Evolutionary conservation across 2,888 invertebrate species (phyloP).

Genomic region (Zonitis immaculata): DNA sequence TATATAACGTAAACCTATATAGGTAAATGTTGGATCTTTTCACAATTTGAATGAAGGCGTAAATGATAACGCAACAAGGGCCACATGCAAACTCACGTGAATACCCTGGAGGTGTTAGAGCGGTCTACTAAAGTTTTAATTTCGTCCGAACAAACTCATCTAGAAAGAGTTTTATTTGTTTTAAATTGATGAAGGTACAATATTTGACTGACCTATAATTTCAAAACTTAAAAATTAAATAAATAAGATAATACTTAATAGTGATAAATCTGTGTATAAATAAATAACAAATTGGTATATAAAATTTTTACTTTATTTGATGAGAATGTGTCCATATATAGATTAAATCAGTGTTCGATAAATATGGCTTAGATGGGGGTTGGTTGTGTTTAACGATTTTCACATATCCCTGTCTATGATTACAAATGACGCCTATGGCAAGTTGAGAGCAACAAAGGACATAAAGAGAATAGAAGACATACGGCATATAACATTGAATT

Average conservation of each 20-base stretch:
- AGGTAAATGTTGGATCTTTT: neutral
- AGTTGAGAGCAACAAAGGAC: conserved; percentile 23
- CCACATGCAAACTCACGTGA: conserved; percentile 18
- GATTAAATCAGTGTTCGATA: no score
- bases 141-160: conserved; percentile 14
- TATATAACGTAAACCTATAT: no score
- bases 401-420: neutral
- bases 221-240: neutral
- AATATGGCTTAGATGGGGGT: no score
- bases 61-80: conserved; percentile 19
- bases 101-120: conserved; percentile 18
- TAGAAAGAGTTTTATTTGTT: conserved; percentile 10
- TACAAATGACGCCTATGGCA: conserved; percentile 15
- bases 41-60: conserved; percentile 16
- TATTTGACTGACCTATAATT: neutral
- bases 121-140: conserved; percentile 18
- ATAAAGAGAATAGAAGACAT: conserved; percentile 26
- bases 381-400: neutral
- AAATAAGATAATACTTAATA: neutral
- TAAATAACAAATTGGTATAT: neutral
- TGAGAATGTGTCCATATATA: no score
- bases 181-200: neutral
- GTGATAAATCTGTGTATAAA: neutral
- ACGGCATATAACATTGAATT: conserved; percentile 37
- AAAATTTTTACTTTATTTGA: neutral